A percentile compares a stretch with the other conserved stretches of the same genome.
Conservation (phyloP, 37 sponge, comb jelly and placozoan species). For the Chondrosia reniformis region DNA sequence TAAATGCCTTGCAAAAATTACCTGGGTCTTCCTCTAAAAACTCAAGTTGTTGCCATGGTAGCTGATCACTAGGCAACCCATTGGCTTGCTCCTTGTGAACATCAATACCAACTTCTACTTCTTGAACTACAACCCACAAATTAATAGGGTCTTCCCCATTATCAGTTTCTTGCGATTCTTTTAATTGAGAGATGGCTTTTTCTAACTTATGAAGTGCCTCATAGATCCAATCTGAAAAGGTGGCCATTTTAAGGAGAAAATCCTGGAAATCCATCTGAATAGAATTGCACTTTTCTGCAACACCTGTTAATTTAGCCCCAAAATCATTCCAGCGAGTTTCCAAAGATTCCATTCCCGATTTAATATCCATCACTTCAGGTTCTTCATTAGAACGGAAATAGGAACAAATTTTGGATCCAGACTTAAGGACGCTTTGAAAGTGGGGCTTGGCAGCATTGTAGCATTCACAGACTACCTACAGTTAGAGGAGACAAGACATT, state of each 20-base stretch:
- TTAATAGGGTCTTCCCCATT: neutral
- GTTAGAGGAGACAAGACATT: too few species aligned
- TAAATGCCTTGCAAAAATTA: neutral
- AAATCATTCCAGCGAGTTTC: neutral
- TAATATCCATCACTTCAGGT: neutral
- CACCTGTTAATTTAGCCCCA: neutral
- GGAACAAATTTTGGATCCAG: neutral
- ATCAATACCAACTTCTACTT: neutral
- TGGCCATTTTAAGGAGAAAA: neutral
- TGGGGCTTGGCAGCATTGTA: neutral
- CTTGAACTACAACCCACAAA: neutral
- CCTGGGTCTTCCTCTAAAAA: neutral
- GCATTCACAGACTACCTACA: neutral
- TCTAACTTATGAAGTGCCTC: neutral
- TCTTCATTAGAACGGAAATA: neutral
- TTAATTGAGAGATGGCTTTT: too few species aligned
- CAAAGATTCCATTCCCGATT: neutral
- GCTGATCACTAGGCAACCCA: neutral
- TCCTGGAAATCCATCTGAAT: neutral
- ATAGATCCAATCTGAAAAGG: neutral
- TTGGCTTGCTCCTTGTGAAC: neutral
- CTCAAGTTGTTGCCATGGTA: conserved; percentile 12
- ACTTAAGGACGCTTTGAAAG: neutral
- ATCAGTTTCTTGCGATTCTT: too few species aligned
- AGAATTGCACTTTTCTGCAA: neutral